phyloP scores from a whole-genome alignment of 53 echinoderm and acorn worm genomes.

The Holothuria scabra region DNA sequence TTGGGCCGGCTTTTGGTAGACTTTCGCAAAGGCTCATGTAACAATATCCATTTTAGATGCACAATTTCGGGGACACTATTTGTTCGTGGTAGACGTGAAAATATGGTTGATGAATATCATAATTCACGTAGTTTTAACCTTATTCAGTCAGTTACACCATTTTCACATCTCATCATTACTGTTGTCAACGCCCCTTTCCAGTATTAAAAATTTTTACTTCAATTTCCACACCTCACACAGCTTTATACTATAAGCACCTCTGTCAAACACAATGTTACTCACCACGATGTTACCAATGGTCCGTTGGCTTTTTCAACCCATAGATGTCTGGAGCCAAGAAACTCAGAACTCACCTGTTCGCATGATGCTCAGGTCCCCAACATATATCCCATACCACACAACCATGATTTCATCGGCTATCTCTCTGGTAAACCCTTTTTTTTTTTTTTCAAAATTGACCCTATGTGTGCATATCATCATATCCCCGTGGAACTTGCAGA shows the following conservation, averaged over 20 bases:
- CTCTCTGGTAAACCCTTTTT: no score
- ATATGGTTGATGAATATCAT: conserved; percentile 49
- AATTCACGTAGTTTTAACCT: conserved; percentile 38
- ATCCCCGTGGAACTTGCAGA: no score
- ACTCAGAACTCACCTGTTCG: background rate
- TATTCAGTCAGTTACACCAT: background rate
- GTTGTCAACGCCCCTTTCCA: background rate
- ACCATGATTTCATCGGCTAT: no score
- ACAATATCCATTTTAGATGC: no score
- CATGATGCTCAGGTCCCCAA: no score
- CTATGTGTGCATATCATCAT: no score
- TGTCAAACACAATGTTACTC: no score
- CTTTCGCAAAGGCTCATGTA: conserved; percentile 49
- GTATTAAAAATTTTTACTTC: background rate
- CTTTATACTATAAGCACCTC: background rate
- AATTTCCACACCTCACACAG: background rate
- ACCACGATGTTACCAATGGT: conserved; percentile 22
- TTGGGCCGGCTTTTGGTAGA: conserved; percentile 44
- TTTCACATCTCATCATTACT: background rate
- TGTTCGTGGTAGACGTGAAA: no score
- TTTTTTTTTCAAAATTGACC: no score
- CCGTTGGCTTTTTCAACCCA: conserved; percentile 3
- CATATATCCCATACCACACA: no score
- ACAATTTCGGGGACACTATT: no score
- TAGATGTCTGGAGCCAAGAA: conserved; percentile 19